Evolutionary conservation across 2,797 vertebrate species (phyloP), one percentile per base, ranked within the genome.

Genomic region (Adelosebastes latens): DNA sequence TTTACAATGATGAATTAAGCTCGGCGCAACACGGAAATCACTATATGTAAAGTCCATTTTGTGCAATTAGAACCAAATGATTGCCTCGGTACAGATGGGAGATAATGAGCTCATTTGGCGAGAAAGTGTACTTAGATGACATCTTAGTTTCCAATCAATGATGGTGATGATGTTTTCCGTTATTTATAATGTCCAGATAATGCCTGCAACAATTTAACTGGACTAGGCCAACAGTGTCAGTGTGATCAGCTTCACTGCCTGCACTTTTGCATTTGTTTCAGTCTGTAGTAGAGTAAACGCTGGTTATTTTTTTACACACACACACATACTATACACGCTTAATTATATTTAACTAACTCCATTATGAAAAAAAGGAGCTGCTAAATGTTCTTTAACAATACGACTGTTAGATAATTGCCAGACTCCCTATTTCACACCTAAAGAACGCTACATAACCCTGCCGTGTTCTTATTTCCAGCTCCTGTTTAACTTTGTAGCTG

Each of bases 61-160:
- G 27, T 60, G 73, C 53, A 34, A 49, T 63, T 52, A 63, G 16
- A 49, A 53, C 36, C 36, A 27, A 74, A 70, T 16, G 31, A 52
- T 13, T 59, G 69, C 34, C 49, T 62, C 1, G 3, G 8, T 55
- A 32, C 60, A 75, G 67, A 79, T 63, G 79, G 65, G 52, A 25
- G 42, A 68, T 61, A 79, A 79, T 78, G 77, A 91, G 60, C 70
- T 77, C 76, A 24, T 86, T 34, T 65, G 34, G 52, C 12, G 53
- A 36, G 31, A 68, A 64, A 62, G 53, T 59, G 64, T 34, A 58
- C 58, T 83, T 8, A 13, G 29, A 72, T 27, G 20, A 27, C 22
- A 13, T 74, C 62, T 29, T 60, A 46, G 69, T 60, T 64, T 46
- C 32, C 20, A 0, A 53, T 42, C 61, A 22, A 6, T 1, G 18